These are phyloP conservation scores for Drosophila ercepeae DNA, from an alignment of 1,140 invertebrate genomes.

Conservation along the genomic window DNA sequence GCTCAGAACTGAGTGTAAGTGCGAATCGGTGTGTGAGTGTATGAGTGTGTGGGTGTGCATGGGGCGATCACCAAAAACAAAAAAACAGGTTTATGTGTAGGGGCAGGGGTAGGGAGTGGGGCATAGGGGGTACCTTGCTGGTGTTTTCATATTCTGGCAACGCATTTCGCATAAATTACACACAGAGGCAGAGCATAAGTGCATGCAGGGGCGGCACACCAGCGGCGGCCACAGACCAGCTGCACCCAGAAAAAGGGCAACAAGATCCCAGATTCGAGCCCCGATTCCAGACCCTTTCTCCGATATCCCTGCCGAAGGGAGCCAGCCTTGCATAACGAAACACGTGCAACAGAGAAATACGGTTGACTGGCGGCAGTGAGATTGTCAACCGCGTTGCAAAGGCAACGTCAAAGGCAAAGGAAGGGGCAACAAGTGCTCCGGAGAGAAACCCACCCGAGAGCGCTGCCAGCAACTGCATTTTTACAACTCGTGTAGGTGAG, in stretches of 20 bases:
- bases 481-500: slow-evolving; percentile 79
- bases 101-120: neutral
- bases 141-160: slow-evolving; percentile 73
- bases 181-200: slow-evolving; percentile 20
- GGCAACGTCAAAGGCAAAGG: slow-evolving; percentile 33
- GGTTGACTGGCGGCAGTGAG: slow-evolving; percentile 23
- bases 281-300: slow-evolving; percentile 1
- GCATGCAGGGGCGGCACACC: slow-evolving; percentile 28
- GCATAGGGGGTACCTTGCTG: slow-evolving; percentile 8
- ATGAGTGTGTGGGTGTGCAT: slow-evolving; percentile 49
- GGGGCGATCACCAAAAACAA: slow-evolving; percentile 59
- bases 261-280: slow-evolving; percentile 54
- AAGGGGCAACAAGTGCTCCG: slow-evolving; percentile 49
- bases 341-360: slow-evolving; percentile 67
- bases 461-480: slow-evolving; percentile 64
- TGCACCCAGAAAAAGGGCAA: slow-evolving; percentile 68
- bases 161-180: slow-evolving; percentile 78
- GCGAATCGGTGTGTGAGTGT: slow-evolving; percentile 31
- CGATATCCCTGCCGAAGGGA: slow-evolving; percentile 29
- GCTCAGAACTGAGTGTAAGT: slow-evolving; percentile 55
- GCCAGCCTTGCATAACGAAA: slow-evolving; percentile 77
- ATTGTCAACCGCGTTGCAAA: slow-evolving; percentile 63
- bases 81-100: slow-evolving; percentile 73
- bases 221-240: slow-evolving; percentile 40
- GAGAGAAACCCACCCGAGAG: slow-evolving; percentile 32